Conservation (phyloP, 2,797 vertebrate species). For the Sebastes variabilis region DNA sequence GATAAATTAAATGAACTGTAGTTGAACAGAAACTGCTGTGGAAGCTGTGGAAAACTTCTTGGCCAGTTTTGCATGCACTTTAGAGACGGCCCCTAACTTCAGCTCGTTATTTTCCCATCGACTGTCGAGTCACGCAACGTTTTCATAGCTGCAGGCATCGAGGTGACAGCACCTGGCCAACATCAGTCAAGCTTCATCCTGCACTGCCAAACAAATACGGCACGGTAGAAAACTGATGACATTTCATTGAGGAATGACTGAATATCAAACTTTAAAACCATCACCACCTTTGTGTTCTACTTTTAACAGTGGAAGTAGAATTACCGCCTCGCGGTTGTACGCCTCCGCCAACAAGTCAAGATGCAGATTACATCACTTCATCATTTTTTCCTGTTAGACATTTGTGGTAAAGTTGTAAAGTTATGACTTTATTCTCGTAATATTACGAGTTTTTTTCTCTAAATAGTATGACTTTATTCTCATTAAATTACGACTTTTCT, state of each 20-base stretch:
- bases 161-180: neutral
- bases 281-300: neutral
- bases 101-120: conserved; percentile 5
- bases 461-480: no score
- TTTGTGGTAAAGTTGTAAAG: no score
- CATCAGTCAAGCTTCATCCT: neutral
- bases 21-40: neutral
- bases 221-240: neutral
- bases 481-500: no score
- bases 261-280: neutral
- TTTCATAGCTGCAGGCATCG: neutral
- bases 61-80: neutral
- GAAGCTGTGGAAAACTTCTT: neutral
- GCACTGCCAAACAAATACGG: neutral
- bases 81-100: neutral
- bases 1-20: neutral
- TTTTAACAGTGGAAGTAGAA: neutral
- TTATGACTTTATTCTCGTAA: no score
- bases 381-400: no score
- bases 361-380: neutral
- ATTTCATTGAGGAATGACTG: neutral
- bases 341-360: neutral
- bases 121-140: neutral
- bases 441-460: no score
- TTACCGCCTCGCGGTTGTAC: neutral